Conservation (phyloP, 2,888 invertebrate genomes). For the Pseudococcus longispinus region DNA sequence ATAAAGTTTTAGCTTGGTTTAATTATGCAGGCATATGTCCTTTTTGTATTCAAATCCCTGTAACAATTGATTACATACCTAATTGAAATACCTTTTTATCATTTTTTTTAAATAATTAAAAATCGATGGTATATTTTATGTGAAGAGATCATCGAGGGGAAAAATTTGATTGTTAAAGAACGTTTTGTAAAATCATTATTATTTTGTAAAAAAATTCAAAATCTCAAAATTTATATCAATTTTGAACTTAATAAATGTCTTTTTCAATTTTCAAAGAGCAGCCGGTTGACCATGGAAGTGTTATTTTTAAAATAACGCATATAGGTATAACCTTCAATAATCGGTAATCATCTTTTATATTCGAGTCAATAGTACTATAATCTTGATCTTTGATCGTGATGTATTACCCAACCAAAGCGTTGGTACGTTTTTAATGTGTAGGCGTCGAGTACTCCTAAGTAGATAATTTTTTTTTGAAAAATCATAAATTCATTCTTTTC, state of each 20-base stretch:
- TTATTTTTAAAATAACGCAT: neutral
- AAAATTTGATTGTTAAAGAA: too few species aligned
- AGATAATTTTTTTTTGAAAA: too few species aligned
- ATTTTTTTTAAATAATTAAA: neutral
- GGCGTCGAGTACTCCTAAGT: neutral
- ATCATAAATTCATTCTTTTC: neutral
- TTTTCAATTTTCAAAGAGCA: neutral
- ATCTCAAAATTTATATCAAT: neutral
- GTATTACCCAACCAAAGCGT: neutral
- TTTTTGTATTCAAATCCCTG: neutral
- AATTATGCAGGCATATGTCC: neutral
- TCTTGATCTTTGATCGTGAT: slow-evolving; percentile 18
- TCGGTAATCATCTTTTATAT: slow-evolving; percentile 38
- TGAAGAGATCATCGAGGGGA: too few species aligned
- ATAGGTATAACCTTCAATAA: slow-evolving; percentile 25
- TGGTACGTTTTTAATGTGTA: neutral
- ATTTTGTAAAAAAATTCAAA: neutral
- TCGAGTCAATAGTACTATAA: neutral
- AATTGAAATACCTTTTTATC: neutral
- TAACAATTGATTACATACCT: neutral
- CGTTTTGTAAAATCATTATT: too few species aligned
- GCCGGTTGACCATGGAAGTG: slow-evolving; percentile 37
- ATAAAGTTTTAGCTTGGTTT: neutral
- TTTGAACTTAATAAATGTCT: neutral
- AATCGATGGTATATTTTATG: too few species aligned